phyloP scores from a whole-genome alignment of 2,797 vertebrate species.

The Carduelis carduelis region DNA sequence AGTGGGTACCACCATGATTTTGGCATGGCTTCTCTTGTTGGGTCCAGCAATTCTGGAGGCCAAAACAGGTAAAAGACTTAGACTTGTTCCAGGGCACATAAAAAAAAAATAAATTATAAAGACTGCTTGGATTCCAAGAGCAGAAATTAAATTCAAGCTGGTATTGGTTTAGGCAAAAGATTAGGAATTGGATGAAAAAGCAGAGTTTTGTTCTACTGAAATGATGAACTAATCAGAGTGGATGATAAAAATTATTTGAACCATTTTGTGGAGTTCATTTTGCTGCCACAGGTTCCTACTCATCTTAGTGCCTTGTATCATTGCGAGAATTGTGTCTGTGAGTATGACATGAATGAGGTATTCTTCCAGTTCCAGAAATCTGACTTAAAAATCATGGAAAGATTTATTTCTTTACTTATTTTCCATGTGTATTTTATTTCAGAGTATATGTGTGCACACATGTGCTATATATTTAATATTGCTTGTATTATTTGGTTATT shows the following conservation, averaged over 20 bases:
- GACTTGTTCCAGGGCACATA: background rate
- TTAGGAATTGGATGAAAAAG: background rate
- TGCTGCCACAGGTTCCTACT: background rate
- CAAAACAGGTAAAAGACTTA: constrained; percentile 37
- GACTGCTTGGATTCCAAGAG: background rate
- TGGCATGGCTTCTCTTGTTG: constrained; percentile 19
- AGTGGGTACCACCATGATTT: background rate
- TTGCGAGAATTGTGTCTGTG: background rate
- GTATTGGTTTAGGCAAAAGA: background rate
- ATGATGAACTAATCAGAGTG: background rate
- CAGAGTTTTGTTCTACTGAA: background rate
- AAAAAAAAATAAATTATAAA: background rate
- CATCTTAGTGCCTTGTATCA: background rate
- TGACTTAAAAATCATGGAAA: background rate
- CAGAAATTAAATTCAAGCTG: background rate
- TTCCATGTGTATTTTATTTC: background rate
- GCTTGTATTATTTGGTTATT: background rate
- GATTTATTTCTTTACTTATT: background rate
- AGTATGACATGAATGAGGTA: background rate
- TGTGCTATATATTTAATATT: background rate
- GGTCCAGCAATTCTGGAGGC: background rate
- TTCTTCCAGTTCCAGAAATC: background rate
- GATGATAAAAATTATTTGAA: background rate
- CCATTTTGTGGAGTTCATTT: background rate
- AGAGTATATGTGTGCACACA: fast-evolving